Percentiles rank a stretch among this genome's conserved stretches.
Conservation (phyloP, 2,888 invertebrate species). For the Rosalia funebris region DNA sequence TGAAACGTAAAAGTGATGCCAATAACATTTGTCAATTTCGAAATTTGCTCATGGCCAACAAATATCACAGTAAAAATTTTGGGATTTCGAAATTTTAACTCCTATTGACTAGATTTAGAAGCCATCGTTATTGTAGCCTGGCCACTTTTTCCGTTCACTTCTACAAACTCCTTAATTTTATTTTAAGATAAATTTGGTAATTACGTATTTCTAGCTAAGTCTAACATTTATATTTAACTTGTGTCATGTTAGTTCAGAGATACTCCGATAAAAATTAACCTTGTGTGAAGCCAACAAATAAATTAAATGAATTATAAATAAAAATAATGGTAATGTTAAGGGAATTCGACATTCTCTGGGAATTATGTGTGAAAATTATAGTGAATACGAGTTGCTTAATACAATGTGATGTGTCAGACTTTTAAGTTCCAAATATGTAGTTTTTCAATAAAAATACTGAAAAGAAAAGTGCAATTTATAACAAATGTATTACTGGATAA, state of each 20-base stretch:
- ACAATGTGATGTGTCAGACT: too few relatives aligned
- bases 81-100: constrained; percentile 41
- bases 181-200: not conserved
- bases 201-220: not conserved
- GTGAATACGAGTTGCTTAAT: too few relatives aligned
- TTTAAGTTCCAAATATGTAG: too few relatives aligned
- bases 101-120: constrained; percentile 54
- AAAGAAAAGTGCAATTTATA: too few relatives aligned
- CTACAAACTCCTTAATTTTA: constrained; percentile 5
- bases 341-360: too few relatives aligned
- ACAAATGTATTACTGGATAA: too few relatives aligned
- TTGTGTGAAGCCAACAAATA: constrained; percentile 1
- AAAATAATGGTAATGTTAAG: not conserved
- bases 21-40: constrained; percentile 27
- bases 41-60: constrained; percentile 30
- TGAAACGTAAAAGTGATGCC: constrained; percentile 24
- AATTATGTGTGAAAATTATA: too few relatives aligned
- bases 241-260: constrained; percentile 11
- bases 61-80: constrained; percentile 58
- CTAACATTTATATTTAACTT: constrained; percentile 3
- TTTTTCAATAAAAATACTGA: too few relatives aligned
- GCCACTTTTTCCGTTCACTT: constrained; percentile 30
- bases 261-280: constrained; percentile 13
- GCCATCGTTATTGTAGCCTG: constrained; percentile 44
- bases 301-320: constrained; percentile 14